A percentile compares a stretch with the other conserved stretches of the same genome.
Conservation (phyloP, 2,113 vertebrate species). For the pig (Sus scrofa) region DNA sequence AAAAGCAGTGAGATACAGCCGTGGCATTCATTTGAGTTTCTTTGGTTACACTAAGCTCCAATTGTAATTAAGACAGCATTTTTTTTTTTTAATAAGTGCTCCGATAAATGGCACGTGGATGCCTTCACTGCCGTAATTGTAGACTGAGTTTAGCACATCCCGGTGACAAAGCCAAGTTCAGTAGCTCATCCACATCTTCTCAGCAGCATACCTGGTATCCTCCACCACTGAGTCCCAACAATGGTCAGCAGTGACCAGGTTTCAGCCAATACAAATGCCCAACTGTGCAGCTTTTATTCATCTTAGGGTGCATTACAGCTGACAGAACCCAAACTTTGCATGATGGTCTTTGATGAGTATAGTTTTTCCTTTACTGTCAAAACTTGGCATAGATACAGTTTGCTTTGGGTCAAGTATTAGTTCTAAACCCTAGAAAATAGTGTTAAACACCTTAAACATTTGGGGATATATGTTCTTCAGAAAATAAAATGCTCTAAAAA, state of each 20-base stretch:
- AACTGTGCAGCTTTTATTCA: not conserved
- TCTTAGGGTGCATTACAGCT: not conserved
- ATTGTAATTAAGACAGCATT: slow-evolving; percentile 40
- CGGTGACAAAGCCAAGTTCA: not conserved
- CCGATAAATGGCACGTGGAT: not conserved
- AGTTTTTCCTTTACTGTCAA: not conserved
- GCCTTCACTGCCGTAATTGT: not conserved
- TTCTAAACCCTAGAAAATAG: not conserved
- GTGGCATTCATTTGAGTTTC: slow-evolving; percentile 6
- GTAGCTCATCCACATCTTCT: not conserved
- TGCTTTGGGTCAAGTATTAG: not conserved
- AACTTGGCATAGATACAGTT: not conserved
- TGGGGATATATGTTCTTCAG: not conserved
- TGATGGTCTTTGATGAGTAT: not conserved
- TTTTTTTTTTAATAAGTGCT: slow-evolving; percentile 5
- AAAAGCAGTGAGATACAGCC: slow-evolving; percentile 60
- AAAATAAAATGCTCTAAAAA: slow-evolving; percentile 21
- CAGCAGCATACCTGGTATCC: not conserved
- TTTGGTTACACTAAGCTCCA: slow-evolving; percentile 36
- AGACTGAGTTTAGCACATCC: not conserved
- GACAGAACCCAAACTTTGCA: not conserved
- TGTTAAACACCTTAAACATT: not conserved
- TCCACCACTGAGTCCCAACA: not conserved
- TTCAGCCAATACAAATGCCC: not conserved
- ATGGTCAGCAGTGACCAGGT: not conserved